Conservation (phyloP, 1,140 invertebrate species). For the Caligus rogercresseyi region DNA sequence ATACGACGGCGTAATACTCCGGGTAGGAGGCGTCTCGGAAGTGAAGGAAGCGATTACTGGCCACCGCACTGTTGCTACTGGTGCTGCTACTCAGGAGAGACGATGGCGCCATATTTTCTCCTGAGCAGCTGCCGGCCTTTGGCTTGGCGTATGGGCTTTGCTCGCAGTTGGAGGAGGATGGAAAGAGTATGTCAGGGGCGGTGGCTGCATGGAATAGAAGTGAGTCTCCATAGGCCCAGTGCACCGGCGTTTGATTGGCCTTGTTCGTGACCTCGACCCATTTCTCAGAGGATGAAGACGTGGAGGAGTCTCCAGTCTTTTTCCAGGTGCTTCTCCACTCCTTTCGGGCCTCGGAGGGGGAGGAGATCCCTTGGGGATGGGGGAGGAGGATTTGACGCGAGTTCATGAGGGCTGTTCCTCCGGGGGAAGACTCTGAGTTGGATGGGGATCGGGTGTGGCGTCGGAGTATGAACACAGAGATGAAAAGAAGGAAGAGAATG, state of each 20-base stretch:
- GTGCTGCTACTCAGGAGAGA: too few relatives aligned
- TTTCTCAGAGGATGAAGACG: not conserved
- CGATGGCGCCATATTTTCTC: too few relatives aligned
- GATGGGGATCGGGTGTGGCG: not conserved
- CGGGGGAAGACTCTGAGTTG: not conserved
- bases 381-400: not conserved
- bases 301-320: not conserved
- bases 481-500: not conserved
- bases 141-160: not conserved
- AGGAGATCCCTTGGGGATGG: not conserved
- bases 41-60: not conserved
- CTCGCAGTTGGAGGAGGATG: not conserved
- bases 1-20: slow-evolving; percentile 24
- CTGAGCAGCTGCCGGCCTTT: not conserved
- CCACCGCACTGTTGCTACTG: not conserved
- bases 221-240: slow-evolving; percentile 14
- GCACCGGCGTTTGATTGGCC: slow-evolving; percentile 13
- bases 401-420: not conserved
- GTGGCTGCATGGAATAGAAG: not conserved
- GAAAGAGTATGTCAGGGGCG: not conserved
- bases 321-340: not conserved
- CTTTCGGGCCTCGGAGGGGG: too few relatives aligned
- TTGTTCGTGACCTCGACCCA: slow-evolving; percentile 15
- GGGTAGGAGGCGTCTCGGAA: not conserved
- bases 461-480: not conserved